These are phyloP conservation scores for Abrostola tripartita DNA, from an alignment of 2,888 invertebrate species.

Conservation along the genomic window DNA sequence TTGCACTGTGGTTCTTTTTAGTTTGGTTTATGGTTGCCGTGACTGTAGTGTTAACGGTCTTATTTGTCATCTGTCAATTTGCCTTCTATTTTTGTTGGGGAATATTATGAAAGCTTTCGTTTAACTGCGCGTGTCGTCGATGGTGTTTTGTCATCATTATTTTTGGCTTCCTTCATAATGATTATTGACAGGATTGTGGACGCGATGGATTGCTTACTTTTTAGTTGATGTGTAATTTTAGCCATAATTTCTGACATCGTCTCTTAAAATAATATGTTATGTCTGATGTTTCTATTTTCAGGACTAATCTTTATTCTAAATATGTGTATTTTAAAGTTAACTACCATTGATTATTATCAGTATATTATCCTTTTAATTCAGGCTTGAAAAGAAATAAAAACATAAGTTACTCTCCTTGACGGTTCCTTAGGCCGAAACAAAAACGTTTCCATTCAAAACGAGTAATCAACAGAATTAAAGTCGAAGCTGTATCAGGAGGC, in stretches of 20 bases:
- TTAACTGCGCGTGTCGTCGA: slow-evolving; percentile 76
- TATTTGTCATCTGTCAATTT: slow-evolving; percentile 89
- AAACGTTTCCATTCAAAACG: slow-evolving; percentile 55
- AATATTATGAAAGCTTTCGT: slow-evolving; percentile 84
- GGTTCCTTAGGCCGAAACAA: slow-evolving; percentile 47
- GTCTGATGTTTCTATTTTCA: slow-evolving; percentile 13
- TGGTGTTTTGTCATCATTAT: slow-evolving; percentile 84
- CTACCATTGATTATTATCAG: too few relatives aligned
- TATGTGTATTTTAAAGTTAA: too few relatives aligned
- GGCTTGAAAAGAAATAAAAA: slow-evolving; percentile 8
- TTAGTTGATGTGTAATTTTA: slow-evolving; percentile 37
- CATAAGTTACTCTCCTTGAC: slow-evolving; percentile 25
- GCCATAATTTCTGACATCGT: slow-evolving; percentile 25
- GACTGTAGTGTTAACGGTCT: slow-evolving; percentile 83
- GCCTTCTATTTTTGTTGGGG: slow-evolving; percentile 85
- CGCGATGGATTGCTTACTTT: slow-evolving; percentile 60
- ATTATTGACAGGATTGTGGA: slow-evolving; percentile 79
- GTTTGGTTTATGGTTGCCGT: slow-evolving; percentile 68
- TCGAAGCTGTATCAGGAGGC: slow-evolving; percentile 60
- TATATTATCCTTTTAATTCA: neutral
- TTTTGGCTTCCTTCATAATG: slow-evolving; percentile 81
- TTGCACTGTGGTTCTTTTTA: slow-evolving; percentile 58
- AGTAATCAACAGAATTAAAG: slow-evolving; percentile 67
- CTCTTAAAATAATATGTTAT: slow-evolving; percentile 1
- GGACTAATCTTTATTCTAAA: neutral